A percentile compares a stretch with the other conserved stretches of the same genome.
These are phyloP conservation scores for Brachionus asplanchnoidis DNA, from an alignment of 1,140 invertebrate species.

Conservation along the genomic window DNA sequence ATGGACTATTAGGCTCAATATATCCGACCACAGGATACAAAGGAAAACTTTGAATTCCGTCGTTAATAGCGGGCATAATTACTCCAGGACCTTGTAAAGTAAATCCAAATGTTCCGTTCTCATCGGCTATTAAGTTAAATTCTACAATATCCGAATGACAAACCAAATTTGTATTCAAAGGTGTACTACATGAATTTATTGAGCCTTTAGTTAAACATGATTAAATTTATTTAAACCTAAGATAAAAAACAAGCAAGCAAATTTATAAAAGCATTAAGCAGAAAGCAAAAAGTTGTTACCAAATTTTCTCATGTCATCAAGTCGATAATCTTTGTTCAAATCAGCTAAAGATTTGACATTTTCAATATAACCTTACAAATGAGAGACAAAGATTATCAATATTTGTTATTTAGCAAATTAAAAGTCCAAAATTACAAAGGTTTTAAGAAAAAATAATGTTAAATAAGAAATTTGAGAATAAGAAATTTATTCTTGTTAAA, in stretches of 20 bases:
- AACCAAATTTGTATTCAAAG: slow-evolving; percentile 56
- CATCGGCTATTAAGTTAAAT: slow-evolving; percentile 63
- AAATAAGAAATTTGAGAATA: no score
- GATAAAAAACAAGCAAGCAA: neutral
- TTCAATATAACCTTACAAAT: neutral
- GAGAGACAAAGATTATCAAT: neutral
- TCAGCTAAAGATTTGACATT: slow-evolving; percentile 13
- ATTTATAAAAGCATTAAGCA: neutral
- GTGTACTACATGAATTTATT: slow-evolving; percentile 41
- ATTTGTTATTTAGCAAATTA: neutral
- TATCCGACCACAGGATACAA: slow-evolving; percentile 61
- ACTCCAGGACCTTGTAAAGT: slow-evolving; percentile 49
- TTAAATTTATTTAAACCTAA: neutral
- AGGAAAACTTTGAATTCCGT: slow-evolving; percentile 37
- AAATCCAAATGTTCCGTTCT: slow-evolving; percentile 57
- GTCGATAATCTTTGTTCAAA: slow-evolving; percentile 38
- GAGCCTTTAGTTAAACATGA: slow-evolving; percentile 11
- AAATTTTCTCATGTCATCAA: slow-evolving; percentile 34
- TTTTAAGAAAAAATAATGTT: no score
- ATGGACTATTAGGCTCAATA: slow-evolving; percentile 66
- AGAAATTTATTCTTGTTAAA: no score
- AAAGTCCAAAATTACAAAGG: neutral
- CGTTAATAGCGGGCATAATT: neutral
- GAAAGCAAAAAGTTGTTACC: slow-evolving; percentile 35
- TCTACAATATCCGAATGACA: slow-evolving; percentile 67